Evolutionary conservation across 1,140 invertebrate genomes (phyloP), one percentile per base, ranked within the genome.

Genomic region (Pseudobourletiella spinata): DNA sequence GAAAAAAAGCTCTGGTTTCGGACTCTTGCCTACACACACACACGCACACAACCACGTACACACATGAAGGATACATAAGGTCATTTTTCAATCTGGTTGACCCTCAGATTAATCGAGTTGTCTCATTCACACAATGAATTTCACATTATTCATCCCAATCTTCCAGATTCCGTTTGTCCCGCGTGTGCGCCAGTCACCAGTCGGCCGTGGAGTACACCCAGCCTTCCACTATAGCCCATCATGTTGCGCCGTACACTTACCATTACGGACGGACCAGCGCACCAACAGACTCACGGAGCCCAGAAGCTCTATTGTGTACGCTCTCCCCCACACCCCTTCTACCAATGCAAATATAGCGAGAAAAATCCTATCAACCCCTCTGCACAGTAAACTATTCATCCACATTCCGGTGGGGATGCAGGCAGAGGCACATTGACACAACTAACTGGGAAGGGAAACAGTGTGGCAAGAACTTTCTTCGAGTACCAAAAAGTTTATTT

Each of bases 11-110:
- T 4, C 22, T 48, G 11, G 44, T 48, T 22, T 48, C 44, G 44
- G 44, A 48, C 44, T 48, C 22, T 11, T 18, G 44, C 44, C 44
- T 48, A 48, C 22, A 48, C 14, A 48, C 22, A 48, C 44, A 48
- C 14, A n/a, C n/a, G n/a, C n/a, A n/a, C n/a, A n/a, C n/a, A n/a
- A n/a, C n/a, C n/a, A n/a, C n/a, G n/a, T n/a, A n/a, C n/a, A n/a
- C n/a, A n/a, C n/a, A n/a, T n/a, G n/a, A n/a, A n/a, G n/a, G n/a
- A n/a, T n/a, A n/a, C 14, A 56, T 42, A 14, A 28, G 63, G 43
- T 57, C 63, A 65, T 65, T 65, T 65, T 65, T 65, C 63, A 65
- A 65, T 57, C 58, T 65, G 44, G 43, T 65, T 60, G 59, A 57
- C 63, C 63, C 59, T 48, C 29, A 65, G 52, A 65, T 65, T 61